phyloP scores from a whole-genome alignment of 2,797 vertebrate species.

The Dendrocincla fuliginosa region DNA sequence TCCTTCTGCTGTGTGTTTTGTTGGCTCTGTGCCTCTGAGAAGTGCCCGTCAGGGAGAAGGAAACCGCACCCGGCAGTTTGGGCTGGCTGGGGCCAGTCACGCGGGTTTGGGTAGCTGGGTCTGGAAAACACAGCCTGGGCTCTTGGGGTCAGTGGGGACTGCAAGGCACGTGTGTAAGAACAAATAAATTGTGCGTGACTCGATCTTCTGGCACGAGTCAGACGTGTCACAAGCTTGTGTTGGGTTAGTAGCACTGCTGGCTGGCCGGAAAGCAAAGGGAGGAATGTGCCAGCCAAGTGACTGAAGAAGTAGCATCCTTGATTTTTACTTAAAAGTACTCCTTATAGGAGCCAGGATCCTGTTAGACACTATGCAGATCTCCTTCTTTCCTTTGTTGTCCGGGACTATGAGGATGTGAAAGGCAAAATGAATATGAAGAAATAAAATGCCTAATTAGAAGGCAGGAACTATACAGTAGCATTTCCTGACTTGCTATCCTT shows the following conservation, averaged over 20 bases:
- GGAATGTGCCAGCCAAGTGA: background rate
- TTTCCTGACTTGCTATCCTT: background rate
- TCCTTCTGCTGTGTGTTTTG: background rate
- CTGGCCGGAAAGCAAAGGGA: background rate
- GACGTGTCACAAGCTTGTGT: background rate
- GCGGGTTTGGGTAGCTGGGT: background rate
- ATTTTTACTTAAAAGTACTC: background rate
- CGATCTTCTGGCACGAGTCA: background rate
- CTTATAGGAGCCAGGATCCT: background rate
- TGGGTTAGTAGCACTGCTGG: background rate
- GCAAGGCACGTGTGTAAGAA: background rate
- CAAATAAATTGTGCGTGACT: background rate
- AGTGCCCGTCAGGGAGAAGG: background rate
- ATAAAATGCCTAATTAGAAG: background rate
- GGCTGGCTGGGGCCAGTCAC: background rate
- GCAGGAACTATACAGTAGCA: background rate
- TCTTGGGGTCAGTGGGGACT: rapidly evolving
- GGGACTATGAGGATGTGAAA: background rate
- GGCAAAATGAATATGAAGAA: background rate
- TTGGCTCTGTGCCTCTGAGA: rapidly evolving
- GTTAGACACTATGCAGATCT: rapidly evolving
- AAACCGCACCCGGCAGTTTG: background rate
- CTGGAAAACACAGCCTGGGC: background rate
- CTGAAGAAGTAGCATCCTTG: background rate
- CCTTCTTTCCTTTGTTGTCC: background rate